Conservation (phyloP, 2,113 vertebrate genomes). For the Apteryx owenii region DNA sequence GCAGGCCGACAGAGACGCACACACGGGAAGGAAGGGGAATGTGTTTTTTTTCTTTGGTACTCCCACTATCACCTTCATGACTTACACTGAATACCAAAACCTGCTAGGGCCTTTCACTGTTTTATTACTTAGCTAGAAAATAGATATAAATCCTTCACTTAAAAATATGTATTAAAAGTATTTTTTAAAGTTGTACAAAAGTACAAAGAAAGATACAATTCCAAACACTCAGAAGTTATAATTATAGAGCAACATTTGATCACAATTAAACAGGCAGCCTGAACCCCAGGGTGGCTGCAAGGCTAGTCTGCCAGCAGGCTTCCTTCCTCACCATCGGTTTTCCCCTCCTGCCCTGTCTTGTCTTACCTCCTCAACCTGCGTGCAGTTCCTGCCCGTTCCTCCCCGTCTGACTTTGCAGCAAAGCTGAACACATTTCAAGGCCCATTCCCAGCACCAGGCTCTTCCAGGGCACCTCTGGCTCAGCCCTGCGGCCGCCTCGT, state of each 20-base stretch:
- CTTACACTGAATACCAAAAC: background rate
- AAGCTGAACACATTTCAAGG: background rate
- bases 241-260: background rate
- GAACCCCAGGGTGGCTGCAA: background rate
- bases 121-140: background rate
- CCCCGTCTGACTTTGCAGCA: background rate
- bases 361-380: background rate
- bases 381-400: background rate
- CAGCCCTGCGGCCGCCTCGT: accelerated
- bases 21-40: background rate
- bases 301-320: background rate
- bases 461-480: background rate
- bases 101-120: background rate
- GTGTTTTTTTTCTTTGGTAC: background rate
- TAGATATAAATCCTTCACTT: background rate
- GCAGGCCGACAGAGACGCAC: background rate
- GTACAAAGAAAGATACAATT: background rate
- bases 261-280: background rate
- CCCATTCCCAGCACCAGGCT: background rate
- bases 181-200: background rate
- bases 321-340: background rate
- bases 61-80: background rate
- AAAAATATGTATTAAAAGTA: background rate
- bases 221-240: background rate
- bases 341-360: background rate